A percentile compares a stretch with the other conserved stretches of the same genome.
These are phyloP conservation scores for Clostera curtula DNA, from an alignment of 2,888 invertebrate genomes.

Conservation along the genomic window DNA sequence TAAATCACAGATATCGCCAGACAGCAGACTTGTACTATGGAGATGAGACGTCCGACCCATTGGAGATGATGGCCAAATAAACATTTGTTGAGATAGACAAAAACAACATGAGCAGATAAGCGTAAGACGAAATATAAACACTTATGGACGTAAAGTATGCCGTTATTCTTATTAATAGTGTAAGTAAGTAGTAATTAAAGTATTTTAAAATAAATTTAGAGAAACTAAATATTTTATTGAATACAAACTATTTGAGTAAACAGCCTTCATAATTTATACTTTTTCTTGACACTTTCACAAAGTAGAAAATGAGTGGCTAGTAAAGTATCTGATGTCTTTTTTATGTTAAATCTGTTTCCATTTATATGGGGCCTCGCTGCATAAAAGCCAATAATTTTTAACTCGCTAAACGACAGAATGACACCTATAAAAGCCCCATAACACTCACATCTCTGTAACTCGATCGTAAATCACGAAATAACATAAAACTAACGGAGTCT, in stretches of 20 bases:
- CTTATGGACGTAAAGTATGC: not conserved
- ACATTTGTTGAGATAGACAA: not conserved
- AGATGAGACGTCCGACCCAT: slow-evolving; percentile 13
- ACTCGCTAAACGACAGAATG: slow-evolving; percentile 15
- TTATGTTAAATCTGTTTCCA: slow-evolving; percentile 8
- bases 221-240: too few relatives aligned
- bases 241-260: too few relatives aligned
- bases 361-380: slow-evolving; percentile 10
- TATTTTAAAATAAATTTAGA: not conserved
- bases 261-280: too few relatives aligned
- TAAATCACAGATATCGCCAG: slow-evolving; percentile 21
- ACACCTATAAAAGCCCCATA: slow-evolving; percentile 21
- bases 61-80: not conserved
- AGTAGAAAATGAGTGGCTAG: slow-evolving; percentile 10
- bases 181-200: not conserved
- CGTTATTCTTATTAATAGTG: not conserved
- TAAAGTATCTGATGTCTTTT: slow-evolving; percentile 10
- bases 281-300: slow-evolving; percentile 15
- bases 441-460: slow-evolving; percentile 18
- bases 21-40: slow-evolving; percentile 21
- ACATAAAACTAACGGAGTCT: slow-evolving; percentile 21
- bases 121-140: not conserved
- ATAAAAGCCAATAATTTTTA: slow-evolving; percentile 10
- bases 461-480: slow-evolving; percentile 20
- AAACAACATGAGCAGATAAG: not conserved